Evolutionary conservation across 2,888 invertebrate species (phyloP), one percentile per base, ranked within the genome.

Genomic region (Dendrolimus houi): DNA sequence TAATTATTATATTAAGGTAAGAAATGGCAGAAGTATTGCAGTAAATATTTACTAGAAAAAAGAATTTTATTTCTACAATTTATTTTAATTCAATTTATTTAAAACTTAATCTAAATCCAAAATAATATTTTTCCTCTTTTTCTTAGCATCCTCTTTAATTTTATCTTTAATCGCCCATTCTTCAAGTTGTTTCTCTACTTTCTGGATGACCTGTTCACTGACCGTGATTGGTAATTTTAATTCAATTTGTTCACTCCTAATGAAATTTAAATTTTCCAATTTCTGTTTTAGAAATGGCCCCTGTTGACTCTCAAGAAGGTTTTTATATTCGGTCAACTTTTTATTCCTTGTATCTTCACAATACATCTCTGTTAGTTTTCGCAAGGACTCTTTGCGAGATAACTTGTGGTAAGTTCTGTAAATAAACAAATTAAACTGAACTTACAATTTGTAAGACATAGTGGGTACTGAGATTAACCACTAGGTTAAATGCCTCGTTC

Each of bases 281-380:
- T 97, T 97, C 57, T 96, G 93, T 72, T 92, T 89, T 17, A 95
- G 85, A 75, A 96, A 97, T 0, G 91, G 91, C 9, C 94, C 94
- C 75, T 97, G 95, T 75, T 97, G 93, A 9, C 86, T 85, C 72
- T 95, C 93, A 47, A 98, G 81, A 59, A 93, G 77, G 55, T 85
- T 85, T 69, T 92, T 93, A 71, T 96, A 96, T 2, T 91, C 92
- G 0, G 91, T 75, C 9, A 97, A 77, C 62, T 95, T 94, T 40
- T 93, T 85, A 53, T 93, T 79, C 29, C 92, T 92, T 0, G 96
- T 79, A 8, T 94, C 91, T 0, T 95, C 92, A 66, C 96, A 96
- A 72, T 96, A 93, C 72, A 93, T 88, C 62, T 94, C 87, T 0
- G 96, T 95, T 52, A 97, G 81, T 72, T 92, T 94, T 14, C 92